Conservation (phyloP, 2,113 vertebrate species). For the Otolemur garnettii region DNA sequence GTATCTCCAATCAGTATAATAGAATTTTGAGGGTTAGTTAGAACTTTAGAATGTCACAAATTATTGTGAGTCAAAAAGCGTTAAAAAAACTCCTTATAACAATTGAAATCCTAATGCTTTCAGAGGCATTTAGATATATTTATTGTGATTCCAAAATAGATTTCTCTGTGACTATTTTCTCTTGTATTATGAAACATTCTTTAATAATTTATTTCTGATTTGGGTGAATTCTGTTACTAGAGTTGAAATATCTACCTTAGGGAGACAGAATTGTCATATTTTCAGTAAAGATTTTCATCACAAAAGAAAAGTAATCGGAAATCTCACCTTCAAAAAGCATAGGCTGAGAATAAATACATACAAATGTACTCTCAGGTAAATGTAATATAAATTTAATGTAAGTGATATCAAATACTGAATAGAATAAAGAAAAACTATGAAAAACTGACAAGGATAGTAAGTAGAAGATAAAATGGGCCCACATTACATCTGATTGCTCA, state of each 20-base stretch:
- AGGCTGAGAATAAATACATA: not conserved
- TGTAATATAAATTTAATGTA: not conserved
- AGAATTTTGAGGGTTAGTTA: not conserved
- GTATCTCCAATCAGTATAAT: not conserved
- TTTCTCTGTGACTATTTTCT: not conserved
- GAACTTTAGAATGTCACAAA: not conserved
- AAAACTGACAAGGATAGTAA: not conserved
- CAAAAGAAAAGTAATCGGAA: not conserved
- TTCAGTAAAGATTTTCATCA: not conserved
- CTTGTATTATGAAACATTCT: not conserved
- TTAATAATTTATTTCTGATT: not conserved
- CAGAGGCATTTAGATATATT: not conserved
- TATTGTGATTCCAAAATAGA: not conserved
- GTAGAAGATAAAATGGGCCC: not conserved
- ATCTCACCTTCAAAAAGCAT: not conserved
- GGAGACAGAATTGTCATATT: not conserved
- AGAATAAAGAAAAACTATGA: not conserved
- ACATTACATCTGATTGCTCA: not conserved
- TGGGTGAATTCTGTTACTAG: not conserved
- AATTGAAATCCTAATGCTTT: not conserved
- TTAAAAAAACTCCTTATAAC: not conserved
- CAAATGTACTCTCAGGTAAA: not conserved
- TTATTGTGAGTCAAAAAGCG: not conserved
- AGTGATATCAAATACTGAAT: not conserved
- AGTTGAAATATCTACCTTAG: not conserved